Evolutionary conservation across 1,140 invertebrate genomes (phyloP), one percentile per base, ranked within the genome.

Genomic region (Drosophila ogumai): DNA sequence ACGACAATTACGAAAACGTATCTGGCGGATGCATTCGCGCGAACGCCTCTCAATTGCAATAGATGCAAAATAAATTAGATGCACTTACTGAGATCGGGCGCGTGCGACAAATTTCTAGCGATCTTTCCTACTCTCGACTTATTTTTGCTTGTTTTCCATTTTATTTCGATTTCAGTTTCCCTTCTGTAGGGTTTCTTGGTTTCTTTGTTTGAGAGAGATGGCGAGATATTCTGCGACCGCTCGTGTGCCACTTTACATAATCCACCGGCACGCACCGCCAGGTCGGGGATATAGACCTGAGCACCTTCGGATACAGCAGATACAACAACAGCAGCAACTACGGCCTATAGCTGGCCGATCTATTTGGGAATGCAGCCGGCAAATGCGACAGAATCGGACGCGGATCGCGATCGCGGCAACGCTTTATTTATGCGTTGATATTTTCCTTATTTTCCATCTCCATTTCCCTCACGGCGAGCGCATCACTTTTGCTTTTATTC

Each of bases 31-130:
- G 67, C 77, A 65, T 68, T 50, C 54, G 69, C 22, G 57, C 54
- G 68, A 43, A 63, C 60, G 63, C 47, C 56, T 54, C 85, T 81
- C 85, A 85, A 88, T 88, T 88, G 85, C 85, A 66, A 88, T 84
- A 75, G 77, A 90, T 88, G 85, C 85, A 75, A 90, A 85, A 88
- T 85, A 85, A 85, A 88, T 90, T 90, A 79, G 78, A 66, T 71
- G 68, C 78, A 85, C 72, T 87, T 82, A 90, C 74, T 85, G 81
- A 74, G 46, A 66, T 63, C 57, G 74, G 34, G 57, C 75, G 63
- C 49, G 75, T 75, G 71, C 71, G 50, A 75, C 50, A 65, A 75
- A 65, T 75, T 64, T 72, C 34, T 44, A 54, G 46, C 38, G 28
- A 61, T 56, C 50, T 22, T 13, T 17, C 12, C 59, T 22, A 55